phyloP scores from a whole-genome alignment of 2,888 invertebrate species.

The Parapristionchus giblindavisi region DNA sequence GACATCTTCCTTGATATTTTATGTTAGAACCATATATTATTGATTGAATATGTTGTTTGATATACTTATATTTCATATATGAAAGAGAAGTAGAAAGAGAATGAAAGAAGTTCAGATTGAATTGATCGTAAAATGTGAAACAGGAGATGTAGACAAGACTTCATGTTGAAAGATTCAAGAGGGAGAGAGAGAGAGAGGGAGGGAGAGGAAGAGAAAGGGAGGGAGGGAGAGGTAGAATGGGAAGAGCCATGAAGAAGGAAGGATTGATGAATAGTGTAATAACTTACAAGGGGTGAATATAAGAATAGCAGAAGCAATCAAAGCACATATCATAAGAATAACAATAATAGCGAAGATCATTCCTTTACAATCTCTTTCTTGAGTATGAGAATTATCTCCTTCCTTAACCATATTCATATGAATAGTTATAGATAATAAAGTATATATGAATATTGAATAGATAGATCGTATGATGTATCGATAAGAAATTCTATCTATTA shows the following conservation, averaged over 20 bases:
- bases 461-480: no score
- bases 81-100: background rate
- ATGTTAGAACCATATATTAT: no score
- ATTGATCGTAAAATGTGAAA: background rate
- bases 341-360: conserved; percentile 1
- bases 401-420: background rate
- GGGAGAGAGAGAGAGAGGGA: background rate
- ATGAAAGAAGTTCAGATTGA: no score
- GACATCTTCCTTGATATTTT: no score
- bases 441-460: no score
- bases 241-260: background rate
- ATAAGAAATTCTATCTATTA: no score
- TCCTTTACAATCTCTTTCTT: conserved; percentile 29
- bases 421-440: no score
- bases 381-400: background rate
- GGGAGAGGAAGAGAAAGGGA: background rate
- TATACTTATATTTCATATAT: background rate
- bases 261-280: background rate
- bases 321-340: conserved; percentile 3
- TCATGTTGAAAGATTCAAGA: background rate
- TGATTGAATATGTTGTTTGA: background rate
- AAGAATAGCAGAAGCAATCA: conserved; percentile 9
- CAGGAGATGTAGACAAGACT: background rate
- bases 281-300: conserved; percentile 21
- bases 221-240: background rate